These are phyloP conservation scores for Lasioglossum calceatum DNA, from an alignment of 2,888 invertebrate species.

Conservation along the genomic window DNA sequence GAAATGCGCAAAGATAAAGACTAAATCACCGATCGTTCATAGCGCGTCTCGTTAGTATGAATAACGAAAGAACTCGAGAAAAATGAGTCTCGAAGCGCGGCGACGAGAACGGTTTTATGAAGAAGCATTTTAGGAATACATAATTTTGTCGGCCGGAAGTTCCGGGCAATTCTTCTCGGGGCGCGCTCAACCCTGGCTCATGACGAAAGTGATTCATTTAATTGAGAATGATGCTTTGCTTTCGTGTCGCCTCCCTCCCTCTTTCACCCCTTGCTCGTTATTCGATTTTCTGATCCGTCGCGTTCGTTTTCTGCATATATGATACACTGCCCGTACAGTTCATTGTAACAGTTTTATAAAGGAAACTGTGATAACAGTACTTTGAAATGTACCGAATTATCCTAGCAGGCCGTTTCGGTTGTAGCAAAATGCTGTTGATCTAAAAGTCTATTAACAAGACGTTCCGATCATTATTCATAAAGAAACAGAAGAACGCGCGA, in stretches of 20 bases:
- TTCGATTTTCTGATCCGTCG: slow-evolving; percentile 47
- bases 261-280: slow-evolving; percentile 18
- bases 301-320: slow-evolving; percentile 9
- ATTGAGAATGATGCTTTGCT: slow-evolving; percentile 67
- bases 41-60: not conserved
- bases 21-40: not conserved
- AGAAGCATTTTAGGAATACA: slow-evolving; percentile 23
- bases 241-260: slow-evolving; percentile 43
- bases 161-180: slow-evolving; percentile 41
- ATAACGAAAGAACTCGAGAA: slow-evolving; percentile 22
- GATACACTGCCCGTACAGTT: not conserved
- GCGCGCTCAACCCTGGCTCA: slow-evolving; percentile 18
- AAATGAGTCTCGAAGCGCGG: slow-evolving; percentile 18
- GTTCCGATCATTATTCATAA: no score
- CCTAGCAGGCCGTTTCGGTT: not conserved
- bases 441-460: no score
- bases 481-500: no score
- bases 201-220: slow-evolving; percentile 60
- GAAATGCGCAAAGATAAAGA: not conserved
- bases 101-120: slow-evolving; percentile 14
- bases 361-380: not conserved
- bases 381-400: no score
- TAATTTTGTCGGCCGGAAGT: slow-evolving; percentile 43
- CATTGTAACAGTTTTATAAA: not conserved
- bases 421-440: not conserved